phyloP scores from a whole-genome alignment of 2,888 invertebrate genomes.

The Dicycla oo region DNA sequence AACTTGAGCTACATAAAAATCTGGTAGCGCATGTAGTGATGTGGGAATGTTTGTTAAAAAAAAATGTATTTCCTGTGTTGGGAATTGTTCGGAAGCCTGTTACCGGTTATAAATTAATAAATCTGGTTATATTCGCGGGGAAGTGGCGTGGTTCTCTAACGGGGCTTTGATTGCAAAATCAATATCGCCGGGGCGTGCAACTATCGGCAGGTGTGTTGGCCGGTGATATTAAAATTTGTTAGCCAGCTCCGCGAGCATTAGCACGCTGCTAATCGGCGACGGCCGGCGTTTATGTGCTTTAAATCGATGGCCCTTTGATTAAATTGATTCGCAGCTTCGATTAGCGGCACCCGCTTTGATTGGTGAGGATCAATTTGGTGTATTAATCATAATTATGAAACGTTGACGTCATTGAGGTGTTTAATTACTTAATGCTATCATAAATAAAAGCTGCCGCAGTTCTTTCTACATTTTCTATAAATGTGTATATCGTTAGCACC shows the following conservation, averaged over 20 bases:
- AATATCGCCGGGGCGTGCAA: constrained; percentile 78
- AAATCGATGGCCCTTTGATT: constrained; percentile 74
- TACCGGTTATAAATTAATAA: constrained; percentile 75
- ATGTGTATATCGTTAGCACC: neutral
- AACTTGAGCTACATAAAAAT: constrained; percentile 63
- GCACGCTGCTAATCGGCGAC: constrained; percentile 74
- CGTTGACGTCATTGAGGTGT: constrained; percentile 30
- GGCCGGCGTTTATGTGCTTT: constrained; percentile 72
- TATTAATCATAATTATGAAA: constrained; percentile 52
- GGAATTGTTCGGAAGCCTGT: constrained; percentile 27
- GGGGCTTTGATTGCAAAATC: constrained; percentile 88
- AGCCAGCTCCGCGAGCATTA: constrained; percentile 65
- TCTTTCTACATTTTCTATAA: constrained; percentile 5
- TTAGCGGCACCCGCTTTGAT: constrained; percentile 40
- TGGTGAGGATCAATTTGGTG: constrained; percentile 24
- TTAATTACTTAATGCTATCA: constrained; percentile 37
- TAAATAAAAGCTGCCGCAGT: constrained; percentile 4
- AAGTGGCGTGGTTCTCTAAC: constrained; percentile 79
- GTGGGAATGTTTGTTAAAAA: constrained; percentile 56
- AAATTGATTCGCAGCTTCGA: constrained; percentile 65
- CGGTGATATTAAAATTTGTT: constrained; percentile 83
- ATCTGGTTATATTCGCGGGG: constrained; percentile 75
- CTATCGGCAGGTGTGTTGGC: constrained; percentile 81
- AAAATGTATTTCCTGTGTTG: constrained; percentile 52
- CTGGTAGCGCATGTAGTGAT: constrained; percentile 44